phyloP scores from a whole-genome alignment of 1,140 invertebrate species.

The Aphelenchoides avenae region DNA sequence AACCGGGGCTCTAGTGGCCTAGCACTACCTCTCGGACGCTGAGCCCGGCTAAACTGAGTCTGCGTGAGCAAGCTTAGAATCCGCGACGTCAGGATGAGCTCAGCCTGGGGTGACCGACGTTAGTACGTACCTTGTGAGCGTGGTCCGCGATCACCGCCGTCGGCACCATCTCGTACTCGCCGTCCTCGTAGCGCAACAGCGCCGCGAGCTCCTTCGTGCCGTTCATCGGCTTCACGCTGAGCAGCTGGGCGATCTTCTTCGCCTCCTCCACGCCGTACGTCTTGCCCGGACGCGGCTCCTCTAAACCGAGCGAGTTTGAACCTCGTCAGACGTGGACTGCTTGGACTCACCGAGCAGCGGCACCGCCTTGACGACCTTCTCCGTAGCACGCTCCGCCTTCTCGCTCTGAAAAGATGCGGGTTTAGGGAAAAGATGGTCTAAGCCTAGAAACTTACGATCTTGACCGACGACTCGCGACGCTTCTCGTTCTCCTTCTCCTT shows the following conservation, averaged over 20 bases:
- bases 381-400: neutral
- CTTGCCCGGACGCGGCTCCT: conserved; percentile 6
- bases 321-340: neutral
- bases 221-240: conserved; percentile 12
- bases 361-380: neutral
- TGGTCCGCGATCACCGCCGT: conserved; percentile 1
- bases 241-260: conserved; percentile 7
- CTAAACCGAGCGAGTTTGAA: neutral
- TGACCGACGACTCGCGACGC: neutral
- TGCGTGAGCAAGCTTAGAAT: too few relatives aligned
- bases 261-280: conserved; percentile 14
- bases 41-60: too few relatives aligned
- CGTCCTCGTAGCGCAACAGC: conserved; percentile 11
- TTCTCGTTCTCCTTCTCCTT: neutral
- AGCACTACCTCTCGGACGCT: too few relatives aligned
- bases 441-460: neutral
- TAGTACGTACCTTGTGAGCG: neutral
- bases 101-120: too few relatives aligned
- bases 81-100: neutral
- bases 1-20: too few relatives aligned
- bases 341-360: neutral
- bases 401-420: too few relatives aligned
- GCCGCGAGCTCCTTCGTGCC: conserved; percentile 5
- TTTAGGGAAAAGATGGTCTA: too few relatives aligned
- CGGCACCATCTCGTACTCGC: conserved; percentile 11